These are phyloP conservation scores for Cheilosia vulpina DNA, from an alignment of 2,888 invertebrate genomes.

Conservation along the genomic window DNA sequence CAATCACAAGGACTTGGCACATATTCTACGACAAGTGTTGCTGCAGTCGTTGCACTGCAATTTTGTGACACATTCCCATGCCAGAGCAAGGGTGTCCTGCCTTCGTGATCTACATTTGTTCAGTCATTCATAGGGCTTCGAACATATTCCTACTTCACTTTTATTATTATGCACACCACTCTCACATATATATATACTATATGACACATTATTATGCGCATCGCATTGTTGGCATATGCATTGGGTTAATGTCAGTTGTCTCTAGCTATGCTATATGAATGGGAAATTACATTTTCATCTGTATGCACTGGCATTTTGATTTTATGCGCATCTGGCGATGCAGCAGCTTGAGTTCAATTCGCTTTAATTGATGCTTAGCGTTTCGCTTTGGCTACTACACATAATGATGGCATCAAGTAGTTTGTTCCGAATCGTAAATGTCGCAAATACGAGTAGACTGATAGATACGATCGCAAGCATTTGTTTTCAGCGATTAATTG, in stretches of 20 bases:
- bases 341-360: slow-evolving; percentile 51
- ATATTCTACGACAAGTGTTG: slow-evolving; percentile 46
- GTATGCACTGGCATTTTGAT: slow-evolving; percentile 30
- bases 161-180: slow-evolving; percentile 12
- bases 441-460: slow-evolving; percentile 10
- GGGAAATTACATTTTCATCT: slow-evolving; percentile 59
- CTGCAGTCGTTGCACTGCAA: slow-evolving; percentile 67
- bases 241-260: slow-evolving; percentile 40
- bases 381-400: slow-evolving; percentile 50
- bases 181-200: not conserved
- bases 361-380: slow-evolving; percentile 61
- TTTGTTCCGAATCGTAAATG: slow-evolving; percentile 36
- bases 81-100: slow-evolving; percentile 35
- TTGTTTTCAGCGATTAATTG: slow-evolving; percentile 27
- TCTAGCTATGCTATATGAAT: slow-evolving; percentile 39
- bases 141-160: not conserved
- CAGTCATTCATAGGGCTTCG: slow-evolving; percentile 3
- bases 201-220: slow-evolving; percentile 26
- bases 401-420: slow-evolving; percentile 58
- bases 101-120: slow-evolving; percentile 50
- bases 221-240: slow-evolving; percentile 39
- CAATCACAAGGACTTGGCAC: slow-evolving; percentile 66
- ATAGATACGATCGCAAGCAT: slow-evolving; percentile 20
- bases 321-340: slow-evolving; percentile 44
- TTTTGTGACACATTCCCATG: slow-evolving; percentile 44